phyloP scores from a whole-genome alignment of 2,888 invertebrate species.

The Enoplolaimus lenunculus region DNA sequence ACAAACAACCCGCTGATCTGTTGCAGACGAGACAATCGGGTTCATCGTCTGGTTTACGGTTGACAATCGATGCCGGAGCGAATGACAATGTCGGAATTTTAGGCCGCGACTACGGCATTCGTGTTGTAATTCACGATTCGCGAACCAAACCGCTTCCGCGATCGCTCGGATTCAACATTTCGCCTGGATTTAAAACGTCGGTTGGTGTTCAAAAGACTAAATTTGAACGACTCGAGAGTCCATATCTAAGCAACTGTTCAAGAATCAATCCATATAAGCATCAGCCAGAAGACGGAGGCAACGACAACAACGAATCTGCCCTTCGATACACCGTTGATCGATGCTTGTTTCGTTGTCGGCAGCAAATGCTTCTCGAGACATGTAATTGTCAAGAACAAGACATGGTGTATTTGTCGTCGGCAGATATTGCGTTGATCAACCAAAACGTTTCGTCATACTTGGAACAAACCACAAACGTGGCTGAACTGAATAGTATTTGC shows the following conservation, averaged over 20 bases:
- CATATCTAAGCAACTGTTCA: not conserved
- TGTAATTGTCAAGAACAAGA: no score
- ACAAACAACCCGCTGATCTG: no score
- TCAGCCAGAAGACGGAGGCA: not conserved
- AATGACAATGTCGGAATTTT: not conserved
- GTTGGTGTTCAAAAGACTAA: not conserved
- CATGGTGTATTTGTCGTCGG: no score
- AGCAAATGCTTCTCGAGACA: not conserved
- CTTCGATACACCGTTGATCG: not conserved
- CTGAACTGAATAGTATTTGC: no score
- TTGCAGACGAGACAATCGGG: not conserved
- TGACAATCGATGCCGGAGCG: not conserved
- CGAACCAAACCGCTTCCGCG: not conserved
- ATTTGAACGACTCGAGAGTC: not conserved
- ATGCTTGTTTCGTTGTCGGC: not conserved
- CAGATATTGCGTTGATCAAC: no score
- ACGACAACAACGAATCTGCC: no score
- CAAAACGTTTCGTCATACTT: no score
- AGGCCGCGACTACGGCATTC: not conserved
- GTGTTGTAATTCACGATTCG: not conserved
- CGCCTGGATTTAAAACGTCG: not conserved
- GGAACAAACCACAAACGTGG: no score
- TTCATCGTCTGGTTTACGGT: not conserved
- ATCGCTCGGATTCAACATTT: not conserved
- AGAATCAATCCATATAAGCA: not conserved